phyloP scores from a whole-genome alignment of 2,113 vertebrate species.

The Cololabis saira region DNA sequence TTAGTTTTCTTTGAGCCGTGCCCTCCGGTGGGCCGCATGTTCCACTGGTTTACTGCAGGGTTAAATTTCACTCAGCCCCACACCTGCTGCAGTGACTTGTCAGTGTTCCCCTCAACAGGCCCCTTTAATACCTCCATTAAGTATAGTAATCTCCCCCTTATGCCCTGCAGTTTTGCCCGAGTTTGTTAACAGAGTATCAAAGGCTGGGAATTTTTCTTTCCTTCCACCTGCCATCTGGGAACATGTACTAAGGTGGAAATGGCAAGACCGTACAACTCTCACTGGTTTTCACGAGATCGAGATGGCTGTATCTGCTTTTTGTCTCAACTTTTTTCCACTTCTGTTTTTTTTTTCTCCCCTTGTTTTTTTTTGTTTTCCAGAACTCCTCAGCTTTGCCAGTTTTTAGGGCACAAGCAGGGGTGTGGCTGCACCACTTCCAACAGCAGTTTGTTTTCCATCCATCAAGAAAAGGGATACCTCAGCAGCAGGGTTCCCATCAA shows the following conservation, averaged over 20 bases:
- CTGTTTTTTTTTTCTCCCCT: slow-evolving; percentile 1
- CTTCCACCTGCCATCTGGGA: slow-evolving; percentile 64
- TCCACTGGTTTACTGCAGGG: slow-evolving; percentile 40
- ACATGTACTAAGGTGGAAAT: slow-evolving; percentile 49
- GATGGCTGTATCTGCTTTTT: slow-evolving; percentile 5
- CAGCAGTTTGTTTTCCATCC: slow-evolving; percentile 71
- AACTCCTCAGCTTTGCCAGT: slow-evolving; percentile 26
- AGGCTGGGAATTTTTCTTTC: slow-evolving; percentile 62
- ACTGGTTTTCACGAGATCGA: slow-evolving; percentile 43
- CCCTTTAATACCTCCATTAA: slow-evolving; percentile 75
- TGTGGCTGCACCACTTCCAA: slow-evolving; percentile 39
- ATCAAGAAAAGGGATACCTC: slow-evolving; percentile 65
- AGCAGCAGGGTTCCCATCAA: slow-evolving; percentile 62
- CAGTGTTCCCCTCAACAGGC: slow-evolving; percentile 58
- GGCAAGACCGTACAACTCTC: slow-evolving; percentile 50
- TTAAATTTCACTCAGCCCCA: slow-evolving; percentile 78
- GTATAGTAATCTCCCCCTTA: slow-evolving; percentile 74
- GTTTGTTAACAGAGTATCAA: slow-evolving; percentile 77
- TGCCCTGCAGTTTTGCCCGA: slow-evolving; percentile 67
- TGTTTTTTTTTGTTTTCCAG: neutral
- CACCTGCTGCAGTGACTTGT: slow-evolving; percentile 79
- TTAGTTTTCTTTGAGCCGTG: slow-evolving; percentile 51
- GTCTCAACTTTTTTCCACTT: neutral
- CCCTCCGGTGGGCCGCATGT: slow-evolving; percentile 58
- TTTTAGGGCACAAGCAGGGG: slow-evolving; percentile 41